Evolutionary conservation across 2,888 invertebrate genomes (phyloP).

Genomic region (Drosophila kanekoi): DNA sequence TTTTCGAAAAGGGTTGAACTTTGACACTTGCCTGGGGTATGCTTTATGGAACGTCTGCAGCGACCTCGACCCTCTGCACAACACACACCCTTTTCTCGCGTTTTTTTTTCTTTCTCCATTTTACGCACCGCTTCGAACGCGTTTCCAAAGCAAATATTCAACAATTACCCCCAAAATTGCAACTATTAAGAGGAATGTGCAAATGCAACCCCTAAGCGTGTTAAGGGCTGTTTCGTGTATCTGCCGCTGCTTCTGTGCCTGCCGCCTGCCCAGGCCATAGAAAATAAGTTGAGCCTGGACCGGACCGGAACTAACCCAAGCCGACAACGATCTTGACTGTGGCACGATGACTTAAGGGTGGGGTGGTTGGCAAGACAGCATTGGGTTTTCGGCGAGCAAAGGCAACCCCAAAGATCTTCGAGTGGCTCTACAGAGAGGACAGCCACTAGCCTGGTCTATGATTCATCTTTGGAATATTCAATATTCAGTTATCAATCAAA

Average conservation of each 20-base stretch:
- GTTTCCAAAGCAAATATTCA: slow-evolving; percentile 53
- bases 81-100: slow-evolving; percentile 12
- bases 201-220: slow-evolving; percentile 57
- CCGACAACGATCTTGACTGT: slow-evolving; percentile 18
- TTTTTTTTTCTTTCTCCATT: slow-evolving; percentile 55
- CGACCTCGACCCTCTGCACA: slow-evolving; percentile 19
- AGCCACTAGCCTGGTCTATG: too few relatives aligned
- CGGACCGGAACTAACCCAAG: slow-evolving; percentile 16
- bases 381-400: too few relatives aligned
- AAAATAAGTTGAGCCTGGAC: slow-evolving; percentile 9
- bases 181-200: slow-evolving; percentile 25
- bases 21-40: slow-evolving; percentile 33
- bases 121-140: slow-evolving; percentile 36
- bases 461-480: too few relatives aligned
- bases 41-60: slow-evolving; percentile 8
- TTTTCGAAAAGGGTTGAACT: slow-evolving; percentile 58
- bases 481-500: too few relatives aligned
- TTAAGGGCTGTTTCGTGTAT: slow-evolving; percentile 55
- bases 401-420: too few relatives aligned
- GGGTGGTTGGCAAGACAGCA: background rate
- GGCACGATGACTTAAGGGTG: background rate
- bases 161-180: slow-evolving; percentile 61
- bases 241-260: background rate
- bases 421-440: too few relatives aligned
- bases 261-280: background rate